Conservation (phyloP, 2,113 vertebrate species). For the Rynchops niger region DNA sequence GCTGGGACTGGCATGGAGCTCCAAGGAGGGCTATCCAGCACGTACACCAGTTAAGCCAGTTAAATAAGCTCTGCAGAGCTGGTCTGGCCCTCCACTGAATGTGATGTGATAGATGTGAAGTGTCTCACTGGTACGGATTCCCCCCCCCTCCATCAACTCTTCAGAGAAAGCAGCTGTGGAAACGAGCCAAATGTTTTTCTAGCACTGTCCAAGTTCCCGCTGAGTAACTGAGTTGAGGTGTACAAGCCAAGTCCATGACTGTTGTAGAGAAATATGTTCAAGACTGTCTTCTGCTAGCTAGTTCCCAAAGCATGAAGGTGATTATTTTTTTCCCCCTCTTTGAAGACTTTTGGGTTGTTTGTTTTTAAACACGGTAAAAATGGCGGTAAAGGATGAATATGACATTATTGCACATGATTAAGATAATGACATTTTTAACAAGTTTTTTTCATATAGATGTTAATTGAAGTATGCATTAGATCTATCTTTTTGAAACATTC, state of each 20-base stretch:
- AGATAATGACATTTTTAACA: not conserved
- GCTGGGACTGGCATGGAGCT: not conserved
- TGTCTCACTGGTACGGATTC: not conserved
- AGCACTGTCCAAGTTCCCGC: slow-evolving; percentile 16
- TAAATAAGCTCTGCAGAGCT: not conserved
- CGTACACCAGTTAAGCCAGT: not conserved
- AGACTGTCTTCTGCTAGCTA: slow-evolving; percentile 26
- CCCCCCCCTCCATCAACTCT: not conserved
- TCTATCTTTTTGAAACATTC: slow-evolving; percentile 1
- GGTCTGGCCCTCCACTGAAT: not conserved
- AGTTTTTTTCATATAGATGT: not conserved
- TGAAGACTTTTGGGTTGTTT: not conserved
- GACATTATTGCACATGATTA: not conserved
- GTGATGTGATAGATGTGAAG: not conserved
- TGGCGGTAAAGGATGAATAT: not conserved
- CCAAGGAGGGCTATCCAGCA: not conserved
- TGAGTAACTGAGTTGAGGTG: slow-evolving; percentile 46
- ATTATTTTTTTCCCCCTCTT: not conserved
- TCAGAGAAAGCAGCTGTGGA: slow-evolving; percentile 33
- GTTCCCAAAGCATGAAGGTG: slow-evolving; percentile 6
- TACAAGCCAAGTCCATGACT: slow-evolving; percentile 54
- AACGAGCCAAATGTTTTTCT: slow-evolving; percentile 5
- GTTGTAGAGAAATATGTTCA: slow-evolving; percentile 41
- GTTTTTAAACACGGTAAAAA: not conserved
- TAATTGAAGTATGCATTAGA: not conserved